Evolutionary conservation across 2,113 vertebrate genomes (phyloP), one percentile per base, ranked within the genome.

Genomic region (Tragelaphus scriptus): DNA sequence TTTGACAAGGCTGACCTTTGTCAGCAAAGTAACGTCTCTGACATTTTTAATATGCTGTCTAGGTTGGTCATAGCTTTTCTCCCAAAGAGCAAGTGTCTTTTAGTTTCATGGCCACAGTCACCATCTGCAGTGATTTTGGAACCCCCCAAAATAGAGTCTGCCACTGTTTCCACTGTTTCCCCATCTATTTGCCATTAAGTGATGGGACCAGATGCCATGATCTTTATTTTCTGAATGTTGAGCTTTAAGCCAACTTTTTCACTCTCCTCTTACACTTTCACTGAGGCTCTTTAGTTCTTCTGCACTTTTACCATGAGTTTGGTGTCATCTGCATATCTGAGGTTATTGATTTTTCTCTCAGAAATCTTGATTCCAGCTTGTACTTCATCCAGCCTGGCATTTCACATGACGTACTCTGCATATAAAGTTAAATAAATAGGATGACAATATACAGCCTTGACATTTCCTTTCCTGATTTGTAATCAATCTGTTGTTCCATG

Each of bases 81-180:
- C 16, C 65, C 65, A n/a, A 68, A 17, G 9, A 68, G 32, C n/a
- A 36, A 68, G 32, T 68, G 65, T 21, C 65, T 36, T 68, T 68
- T 36, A 68, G 8, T 21, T 68, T 68, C 8, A 36, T 21, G 65
- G 8, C 32, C n/a, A 16, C 8, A 36, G 65, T 68, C 32, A 68
- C 17, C 65, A 68, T 21, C 32, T 68, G 32, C 17, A 68, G 32
- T 21, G 32, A 68, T 68, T 68, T 11, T 36, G 2, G 65, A 68
- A 8, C 5, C 32, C 7, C 16, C 7, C 0, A 19, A 68, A 68
- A 68, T 36, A 36, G n/a, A n/a, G 4, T 68, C 32, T n/a, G 17
- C 17, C 17, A 32, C 17, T 68, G 8, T n/a, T 68, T n/a, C 65
- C 65, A 68, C 32, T 68, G 17, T 68, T 68, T 68, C 8, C 32